Evolutionary conservation across 2,888 invertebrate species (phyloP).

Genomic region (Nomada ferruginata): DNA sequence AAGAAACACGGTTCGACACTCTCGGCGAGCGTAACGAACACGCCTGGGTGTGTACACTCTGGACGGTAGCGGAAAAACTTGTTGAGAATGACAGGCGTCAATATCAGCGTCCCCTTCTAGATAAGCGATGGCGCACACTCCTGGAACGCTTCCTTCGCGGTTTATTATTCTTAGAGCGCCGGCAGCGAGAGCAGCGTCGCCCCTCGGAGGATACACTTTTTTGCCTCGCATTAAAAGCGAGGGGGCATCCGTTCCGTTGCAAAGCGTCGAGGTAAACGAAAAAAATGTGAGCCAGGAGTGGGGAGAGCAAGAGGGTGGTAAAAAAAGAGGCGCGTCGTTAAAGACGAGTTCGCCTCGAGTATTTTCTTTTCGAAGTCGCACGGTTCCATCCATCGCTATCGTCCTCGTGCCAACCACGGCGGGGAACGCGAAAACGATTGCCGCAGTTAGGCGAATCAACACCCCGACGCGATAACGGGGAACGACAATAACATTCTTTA

Average conservation of each 20-base stretch:
- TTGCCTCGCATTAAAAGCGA: slow-evolving; percentile 39
- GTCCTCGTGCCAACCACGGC: slow-evolving; percentile 1
- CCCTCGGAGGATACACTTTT: slow-evolving; percentile 37
- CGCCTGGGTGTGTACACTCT: neutral
- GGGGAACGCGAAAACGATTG: slow-evolving; percentile 42
- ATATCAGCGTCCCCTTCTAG: slow-evolving; percentile 47
- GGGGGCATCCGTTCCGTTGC: slow-evolving; percentile 8
- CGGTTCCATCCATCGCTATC: neutral
- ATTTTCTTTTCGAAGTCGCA: slow-evolving; percentile 26
- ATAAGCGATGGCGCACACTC: slow-evolving; percentile 46
- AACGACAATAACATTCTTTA: slow-evolving; percentile 55
- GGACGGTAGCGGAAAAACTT: slow-evolving; percentile 25
- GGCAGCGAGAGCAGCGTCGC: slow-evolving; percentile 14
- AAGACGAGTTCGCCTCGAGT: slow-evolving; percentile 44
- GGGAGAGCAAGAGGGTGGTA: too few relatives aligned
- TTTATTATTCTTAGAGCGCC: slow-evolving; percentile 54
- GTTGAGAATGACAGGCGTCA: slow-evolving; percentile 46
- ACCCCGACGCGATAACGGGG: slow-evolving; percentile 40
- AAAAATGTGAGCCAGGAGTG: neutral
- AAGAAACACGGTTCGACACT: slow-evolving; percentile 12
- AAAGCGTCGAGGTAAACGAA: neutral
- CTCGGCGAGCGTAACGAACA: slow-evolving; percentile 1
- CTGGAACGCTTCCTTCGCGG: slow-evolving; percentile 50
- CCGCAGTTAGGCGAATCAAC: slow-evolving; percentile 70
- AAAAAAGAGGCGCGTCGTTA: slow-evolving; percentile 10